Evolutionary conservation across 2,113 vertebrate species (phyloP).

Genomic region (Machaerirhynchus nigripectus): DNA sequence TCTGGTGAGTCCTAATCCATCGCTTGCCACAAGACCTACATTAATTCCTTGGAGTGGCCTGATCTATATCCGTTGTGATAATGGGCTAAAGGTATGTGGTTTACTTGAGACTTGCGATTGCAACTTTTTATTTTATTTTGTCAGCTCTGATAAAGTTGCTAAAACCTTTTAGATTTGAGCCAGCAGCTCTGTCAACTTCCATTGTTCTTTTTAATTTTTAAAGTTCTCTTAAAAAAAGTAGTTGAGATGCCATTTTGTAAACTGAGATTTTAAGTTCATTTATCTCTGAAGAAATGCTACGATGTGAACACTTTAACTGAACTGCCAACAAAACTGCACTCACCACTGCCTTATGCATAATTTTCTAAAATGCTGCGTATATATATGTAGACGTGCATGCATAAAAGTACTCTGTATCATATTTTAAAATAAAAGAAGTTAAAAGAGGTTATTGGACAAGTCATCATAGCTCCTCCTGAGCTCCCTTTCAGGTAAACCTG

Average conservation of each 20-base stretch:
- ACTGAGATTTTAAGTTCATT: neutral
- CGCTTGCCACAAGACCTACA: constrained; percentile 78
- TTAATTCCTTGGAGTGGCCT: constrained; percentile 91
- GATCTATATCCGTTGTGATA: constrained; percentile 85
- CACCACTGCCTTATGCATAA: neutral
- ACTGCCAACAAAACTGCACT: neutral
- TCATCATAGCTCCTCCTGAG: neutral
- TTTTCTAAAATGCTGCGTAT: neutral
- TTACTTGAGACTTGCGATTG: neutral
- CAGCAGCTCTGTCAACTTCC: neutral
- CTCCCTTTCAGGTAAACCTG: neutral
- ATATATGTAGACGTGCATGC: neutral
- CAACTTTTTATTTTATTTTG: neutral
- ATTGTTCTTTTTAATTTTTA: neutral
- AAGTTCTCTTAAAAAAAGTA: neutral
- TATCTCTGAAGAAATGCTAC: neutral
- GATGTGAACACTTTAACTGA: neutral
- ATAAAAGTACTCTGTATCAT: neutral
- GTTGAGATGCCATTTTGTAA: neutral
- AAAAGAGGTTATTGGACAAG: neutral
- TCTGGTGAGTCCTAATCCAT: constrained; percentile 91
- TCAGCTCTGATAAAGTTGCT: neutral
- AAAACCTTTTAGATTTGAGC: neutral
- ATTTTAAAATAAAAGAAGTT: neutral
- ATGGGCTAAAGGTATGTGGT: constrained; percentile 82